Evolutionary conservation across 2,113 vertebrate species (phyloP).

Genomic region (Sebastes schlegelii): DNA sequence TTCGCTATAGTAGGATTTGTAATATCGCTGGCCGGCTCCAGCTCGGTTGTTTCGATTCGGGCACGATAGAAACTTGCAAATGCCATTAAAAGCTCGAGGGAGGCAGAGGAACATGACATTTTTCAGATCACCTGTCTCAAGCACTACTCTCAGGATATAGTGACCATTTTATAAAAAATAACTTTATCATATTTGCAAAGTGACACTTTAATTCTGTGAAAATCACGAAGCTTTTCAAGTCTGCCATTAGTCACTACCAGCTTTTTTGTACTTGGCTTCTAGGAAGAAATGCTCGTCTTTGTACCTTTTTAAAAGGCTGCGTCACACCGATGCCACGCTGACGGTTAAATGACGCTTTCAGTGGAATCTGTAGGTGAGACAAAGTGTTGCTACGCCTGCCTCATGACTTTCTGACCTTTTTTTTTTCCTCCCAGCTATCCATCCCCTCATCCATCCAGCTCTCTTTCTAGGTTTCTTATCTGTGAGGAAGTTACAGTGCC

Average conservation of each 20-base stretch:
- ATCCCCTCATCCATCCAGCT: constrained; percentile 34
- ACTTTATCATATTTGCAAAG: too few relatives aligned
- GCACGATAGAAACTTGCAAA: too few relatives aligned
- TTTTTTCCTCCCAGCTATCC: constrained; percentile 15
- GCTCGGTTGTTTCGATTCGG: too few relatives aligned
- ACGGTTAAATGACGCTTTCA: background rate
- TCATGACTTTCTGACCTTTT: constrained; percentile 8
- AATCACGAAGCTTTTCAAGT: background rate
- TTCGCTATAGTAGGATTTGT: too few relatives aligned
- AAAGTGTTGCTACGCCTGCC: constrained; percentile 17
- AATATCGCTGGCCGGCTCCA: too few relatives aligned
- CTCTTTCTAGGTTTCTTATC: constrained; percentile 57
- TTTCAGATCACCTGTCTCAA: too few relatives aligned
- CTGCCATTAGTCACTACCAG: background rate
- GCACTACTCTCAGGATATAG: too few relatives aligned
- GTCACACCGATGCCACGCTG: background rate
- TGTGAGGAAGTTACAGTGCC: constrained; percentile 35
- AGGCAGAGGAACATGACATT: too few relatives aligned
- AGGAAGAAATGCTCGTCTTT: constrained; percentile 1
- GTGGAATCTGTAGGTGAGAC: constrained; percentile 11
- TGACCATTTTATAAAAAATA: too few relatives aligned
- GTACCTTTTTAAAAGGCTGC: background rate
- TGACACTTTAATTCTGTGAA: constrained; percentile 8
- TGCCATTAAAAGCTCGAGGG: too few relatives aligned
- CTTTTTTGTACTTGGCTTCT: constrained; percentile 13